Evolutionary conservation across 2,888 invertebrate species (phyloP), one percentile per base, ranked within the genome.

Genomic region (Acleris emargana): DNA sequence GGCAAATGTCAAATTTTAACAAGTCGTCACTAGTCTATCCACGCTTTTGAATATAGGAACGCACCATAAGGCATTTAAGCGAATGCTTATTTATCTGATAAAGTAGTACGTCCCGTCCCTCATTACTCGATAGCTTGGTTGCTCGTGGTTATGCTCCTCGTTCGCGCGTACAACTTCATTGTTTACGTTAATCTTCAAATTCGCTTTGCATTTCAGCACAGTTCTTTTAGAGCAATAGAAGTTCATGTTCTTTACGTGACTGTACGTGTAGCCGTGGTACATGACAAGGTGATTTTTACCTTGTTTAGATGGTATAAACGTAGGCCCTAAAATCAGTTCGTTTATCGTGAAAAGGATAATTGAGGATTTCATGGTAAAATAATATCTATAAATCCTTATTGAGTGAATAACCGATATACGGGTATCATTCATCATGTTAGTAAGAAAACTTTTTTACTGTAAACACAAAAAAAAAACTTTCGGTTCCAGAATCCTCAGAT

Each of bases 271-370:
- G 2, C 22, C 28, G 9, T 53, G 28, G 16, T 53, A 61, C 25
- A 61, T 18, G 1, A 28, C 45, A 13, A 61, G 53, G 1, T 18
- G 38, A 13, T 38, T 53, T 20, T 60, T 67, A 5, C 67, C 67
- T 60, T 54, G 58, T 28, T 62, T 50, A 13, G 63, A 52, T 13
- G 54, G 58, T 55, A 67, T 60, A 43, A 63, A 63, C 13, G 6
- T 22, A 11, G 59, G 59, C 32, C 59, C 59, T 59, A 18, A 17
- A 50, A 59, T n/a, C 5, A 51, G 25, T 38, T 38, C 9, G 4
- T 38, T 1, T 11, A 3, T 11, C 32, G 11, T 11, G 11, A 38
- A 38, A 4, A 38, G 3, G 13, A 38, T 3, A 13, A 38, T 11
- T 4, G 11, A n/a, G n/a, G n/a, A n/a, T n/a, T n/a, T n/a, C n/a